These are phyloP conservation scores for Dissostichus mawsoni DNA, from an alignment of 2,113 vertebrate genomes.

Conservation along the genomic window DNA sequence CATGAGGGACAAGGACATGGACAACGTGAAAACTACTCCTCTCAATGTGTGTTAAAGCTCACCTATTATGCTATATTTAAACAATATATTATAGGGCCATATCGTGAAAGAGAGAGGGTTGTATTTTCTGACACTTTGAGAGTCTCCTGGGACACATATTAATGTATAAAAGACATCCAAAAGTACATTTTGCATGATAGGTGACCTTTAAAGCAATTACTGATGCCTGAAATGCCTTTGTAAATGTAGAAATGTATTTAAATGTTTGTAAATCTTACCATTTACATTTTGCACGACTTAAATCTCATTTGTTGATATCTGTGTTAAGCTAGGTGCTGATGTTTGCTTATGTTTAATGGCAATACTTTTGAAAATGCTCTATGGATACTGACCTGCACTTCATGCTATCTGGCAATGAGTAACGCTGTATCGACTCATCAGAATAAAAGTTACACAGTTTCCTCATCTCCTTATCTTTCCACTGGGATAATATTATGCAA, in stretches of 20 bases:
- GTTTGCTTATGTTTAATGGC: conserved; percentile 16
- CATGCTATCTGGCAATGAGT: not conserved
- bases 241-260: not conserved
- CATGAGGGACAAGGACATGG: too few species aligned
- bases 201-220: not conserved
- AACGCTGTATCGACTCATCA: not conserved
- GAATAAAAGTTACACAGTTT: conserved; percentile 17
- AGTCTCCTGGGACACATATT: too few species aligned
- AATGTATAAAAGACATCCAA: too few species aligned
- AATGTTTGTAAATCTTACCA: not conserved
- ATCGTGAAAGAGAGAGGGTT: too few species aligned
- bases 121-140: too few species aligned
- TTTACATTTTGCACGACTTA: not conserved
- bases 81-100: too few species aligned
- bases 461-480: conserved; percentile 1
- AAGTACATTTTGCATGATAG: too few species aligned
- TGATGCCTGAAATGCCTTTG: conserved; percentile 40
- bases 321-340: not conserved
- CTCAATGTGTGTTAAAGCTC: too few species aligned
- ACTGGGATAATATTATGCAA: not conserved
- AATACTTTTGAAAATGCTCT: not conserved
- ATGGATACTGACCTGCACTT: conserved; percentile 4
- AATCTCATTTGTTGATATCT: not conserved
- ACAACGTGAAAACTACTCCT: not conserved
- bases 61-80: too few species aligned